A percentile compares a stretch with the other conserved stretches of the same genome.
These are phyloP conservation scores for Thymelicus acteon DNA, from an alignment of 2,888 invertebrate species.

Conservation along the genomic window DNA sequence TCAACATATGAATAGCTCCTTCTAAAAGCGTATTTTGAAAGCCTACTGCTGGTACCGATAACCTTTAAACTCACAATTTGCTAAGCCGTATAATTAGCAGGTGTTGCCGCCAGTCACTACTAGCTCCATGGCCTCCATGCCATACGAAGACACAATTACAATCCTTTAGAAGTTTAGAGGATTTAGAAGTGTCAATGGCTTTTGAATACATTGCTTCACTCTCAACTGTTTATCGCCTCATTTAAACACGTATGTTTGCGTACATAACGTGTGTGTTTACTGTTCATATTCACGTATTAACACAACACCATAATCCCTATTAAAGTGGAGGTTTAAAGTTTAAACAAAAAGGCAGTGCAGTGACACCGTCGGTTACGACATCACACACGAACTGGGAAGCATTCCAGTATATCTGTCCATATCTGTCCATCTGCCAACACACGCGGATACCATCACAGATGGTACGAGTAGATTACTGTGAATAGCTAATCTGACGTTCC, in stretches of 20 bases:
- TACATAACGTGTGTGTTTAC: no score
- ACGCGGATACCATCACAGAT: conserved; percentile 19
- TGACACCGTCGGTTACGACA: conserved; percentile 14
- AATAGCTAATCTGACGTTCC: conserved; percentile 25
- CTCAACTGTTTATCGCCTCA: no score
- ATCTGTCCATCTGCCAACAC: conserved; percentile 23
- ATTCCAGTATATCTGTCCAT: neutral
- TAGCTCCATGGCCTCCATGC: no score
- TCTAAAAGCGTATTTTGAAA: neutral
- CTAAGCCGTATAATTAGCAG: conserved; percentile 1
- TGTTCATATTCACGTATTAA: neutral
- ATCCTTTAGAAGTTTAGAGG: neutral
- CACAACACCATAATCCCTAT: neutral
- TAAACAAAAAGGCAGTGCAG: conserved; percentile 9
- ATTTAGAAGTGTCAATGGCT: neutral
- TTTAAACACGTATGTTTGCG: no score
- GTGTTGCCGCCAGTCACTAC: conserved; percentile 4
- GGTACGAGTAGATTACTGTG: conserved; percentile 16
- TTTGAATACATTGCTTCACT: neutral
- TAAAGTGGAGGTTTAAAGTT: conserved; percentile 8
- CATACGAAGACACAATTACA: neutral
- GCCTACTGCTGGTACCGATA: neutral
- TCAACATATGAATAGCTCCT: neutral
- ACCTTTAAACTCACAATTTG: conserved; percentile 4
- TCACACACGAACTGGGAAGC: conserved; percentile 3